These are phyloP conservation scores for Germaria angustata DNA, from an alignment of 2,888 invertebrate genomes.

Conservation along the genomic window DNA sequence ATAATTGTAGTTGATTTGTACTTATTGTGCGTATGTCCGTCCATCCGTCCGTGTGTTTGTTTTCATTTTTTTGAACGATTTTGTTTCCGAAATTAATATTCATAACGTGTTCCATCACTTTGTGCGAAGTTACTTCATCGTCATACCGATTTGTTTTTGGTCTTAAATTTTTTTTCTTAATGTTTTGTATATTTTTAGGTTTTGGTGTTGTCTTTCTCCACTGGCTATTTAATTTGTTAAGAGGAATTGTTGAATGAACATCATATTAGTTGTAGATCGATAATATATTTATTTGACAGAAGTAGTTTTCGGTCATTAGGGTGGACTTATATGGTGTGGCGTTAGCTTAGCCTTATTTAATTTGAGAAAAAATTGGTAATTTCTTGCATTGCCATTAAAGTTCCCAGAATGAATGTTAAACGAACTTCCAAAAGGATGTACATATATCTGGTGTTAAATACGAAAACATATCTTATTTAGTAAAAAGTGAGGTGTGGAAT, in stretches of 20 bases:
- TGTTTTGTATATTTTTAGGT: neutral
- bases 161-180: neutral
- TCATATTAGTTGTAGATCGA: neutral
- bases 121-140: constrained; percentile 57
- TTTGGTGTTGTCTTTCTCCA: constrained; percentile 35
- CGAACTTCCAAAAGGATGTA: neutral
- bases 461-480: too few relatives aligned
- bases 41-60: constrained; percentile 27
- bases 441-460: too few relatives aligned
- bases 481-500: too few relatives aligned
- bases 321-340: neutral
- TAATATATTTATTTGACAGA: neutral
- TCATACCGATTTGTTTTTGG: constrained; percentile 57
- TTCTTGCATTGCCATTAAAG: neutral
- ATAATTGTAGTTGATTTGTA: constrained; percentile 37
- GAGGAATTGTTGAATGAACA: constrained; percentile 24
- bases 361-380: neutral
- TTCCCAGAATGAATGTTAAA: neutral
- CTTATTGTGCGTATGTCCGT: constrained; percentile 39
- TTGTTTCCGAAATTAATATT: constrained; percentile 67
- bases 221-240: constrained; percentile 17
- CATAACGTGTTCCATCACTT: constrained; percentile 68
- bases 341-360: neutral
- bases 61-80: constrained; percentile 60
- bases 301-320: neutral